A percentile compares a stretch with the other conserved stretches of the same genome.
These are phyloP conservation scores for Alaudala cheleensis DNA, from an alignment of 2,113 vertebrate genomes.

Conservation along the genomic window DNA sequence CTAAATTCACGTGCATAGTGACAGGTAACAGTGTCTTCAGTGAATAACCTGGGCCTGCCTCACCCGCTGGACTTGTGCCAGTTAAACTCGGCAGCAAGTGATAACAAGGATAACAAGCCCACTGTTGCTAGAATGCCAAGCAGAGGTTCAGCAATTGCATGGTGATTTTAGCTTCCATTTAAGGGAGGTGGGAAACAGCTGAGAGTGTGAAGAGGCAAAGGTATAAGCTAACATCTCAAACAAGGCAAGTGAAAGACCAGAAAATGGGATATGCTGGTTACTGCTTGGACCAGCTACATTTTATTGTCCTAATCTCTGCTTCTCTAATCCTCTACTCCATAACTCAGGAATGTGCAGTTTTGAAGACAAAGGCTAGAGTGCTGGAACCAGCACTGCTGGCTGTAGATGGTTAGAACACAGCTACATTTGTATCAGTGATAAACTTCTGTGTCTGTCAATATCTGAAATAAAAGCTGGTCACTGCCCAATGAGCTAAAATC, in stretches of 20 bases:
- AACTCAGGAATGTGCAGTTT: background rate
- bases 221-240: background rate
- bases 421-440: background rate
- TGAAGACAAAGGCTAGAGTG: background rate
- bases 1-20: conserved; percentile 93
- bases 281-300: background rate
- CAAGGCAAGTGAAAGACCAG: background rate
- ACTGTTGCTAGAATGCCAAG: background rate
- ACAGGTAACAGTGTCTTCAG: conserved; percentile 80
- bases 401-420: background rate
- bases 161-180: background rate
- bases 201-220: background rate
- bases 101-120: background rate
- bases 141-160: background rate
- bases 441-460: background rate
- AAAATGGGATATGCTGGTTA: background rate
- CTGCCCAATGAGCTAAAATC: background rate
- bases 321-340: background rate
- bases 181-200: background rate
- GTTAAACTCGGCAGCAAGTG: background rate
- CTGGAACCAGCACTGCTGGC: background rate
- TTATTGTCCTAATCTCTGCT: background rate
- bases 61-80: background rate
- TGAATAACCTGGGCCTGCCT: conserved; percentile 1
- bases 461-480: background rate